Base-by-base conservation (phyloP, 2,113 vertebrate species). In the Plecotus auritus region DNA sequence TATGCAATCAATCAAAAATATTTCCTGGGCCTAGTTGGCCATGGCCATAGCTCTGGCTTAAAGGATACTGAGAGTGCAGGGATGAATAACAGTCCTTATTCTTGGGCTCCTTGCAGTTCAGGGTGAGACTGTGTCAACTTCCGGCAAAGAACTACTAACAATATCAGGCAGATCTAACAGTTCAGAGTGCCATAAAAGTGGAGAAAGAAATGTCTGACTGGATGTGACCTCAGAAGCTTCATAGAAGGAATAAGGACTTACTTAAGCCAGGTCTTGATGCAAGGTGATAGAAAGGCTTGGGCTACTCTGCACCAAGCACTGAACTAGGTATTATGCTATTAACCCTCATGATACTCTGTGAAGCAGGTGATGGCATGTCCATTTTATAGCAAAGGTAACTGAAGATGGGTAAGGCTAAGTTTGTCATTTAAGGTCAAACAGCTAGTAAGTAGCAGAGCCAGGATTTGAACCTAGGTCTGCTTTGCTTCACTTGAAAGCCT, bases 401-500 rank as follows among this genome's bases (percentile, higher is more conserved):
- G 67, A 90, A 77, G 54, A 77, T 23, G 42, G 32, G 32, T 23
- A 26, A 95, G 32, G 78, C 32, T 59, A 85, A 77, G 8, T 47
- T 20, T 80, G 7, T 59, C 86, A 91, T 74, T 86, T 64, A 72
- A 81, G 14, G 17, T 86, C 89, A 95, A 94, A 90, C 8, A 92
- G 70, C 83, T 56, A 64, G 37, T 72, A 96, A 69, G 28, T 12
- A 73, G 70, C 49, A 72, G 35, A 66, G 64, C 18, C 30, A 91
- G n/a, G 10, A 88, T 91, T 16, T 77, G 51, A 93, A 82, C 66
- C 45, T 35, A 67, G 20, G 40, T 64, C 30, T 74, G 26, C 77
- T 90, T 89, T 86, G 40, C 69, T 85, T 90, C 85, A 92, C 16
- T 74, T 35, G 26, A 81, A 88, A 94, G 26, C 51, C 84, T 76